Evolutionary conservation across 2,113 vertebrate genomes (phyloP), one percentile per base, ranked within the genome.

Genomic region (Brachypteracias leptosomus): DNA sequence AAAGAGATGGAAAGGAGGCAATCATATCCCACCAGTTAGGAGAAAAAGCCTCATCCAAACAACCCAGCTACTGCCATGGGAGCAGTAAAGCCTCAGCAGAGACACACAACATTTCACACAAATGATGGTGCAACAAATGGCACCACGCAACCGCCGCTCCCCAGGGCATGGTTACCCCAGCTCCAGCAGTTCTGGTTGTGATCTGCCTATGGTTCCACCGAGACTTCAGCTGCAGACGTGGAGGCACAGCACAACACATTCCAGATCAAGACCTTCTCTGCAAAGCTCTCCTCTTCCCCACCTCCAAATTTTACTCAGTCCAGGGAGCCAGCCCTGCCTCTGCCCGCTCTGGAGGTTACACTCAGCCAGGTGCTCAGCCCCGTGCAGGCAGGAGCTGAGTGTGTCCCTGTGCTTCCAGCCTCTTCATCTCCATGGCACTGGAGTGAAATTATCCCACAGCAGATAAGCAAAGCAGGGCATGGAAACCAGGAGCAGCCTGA

Each of bases 391-490:
- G 5, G 75, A 88, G 75, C 61, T 42, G 35, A 11, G 42, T 42
- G 42, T 42, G 42, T 42, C 42, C 3, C 1, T 26, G 68, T 65
- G 21, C 29, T 89, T 63, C 67, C 66, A 88, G 71, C 58, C n/a
- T 28, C 84, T 82, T 81, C 31, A 95, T 76, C 87, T 78, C 84
- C 2, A 1, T 77, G 58, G 87, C 10, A 6, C 52, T 26, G 0
- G 38, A 94, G 44, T 77, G 85, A 28, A 85, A 89, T 57, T 26
- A 87, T 78, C 70, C 84, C 1, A 0, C 18, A 36, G 84, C 87
- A 90, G 83, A 87, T 33, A 66, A 90, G 88, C 33, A 92, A 86
- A 86, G 66, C 82, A 88, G 42, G 67, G 87, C 47, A 49, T 11
- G 31, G 81, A 89, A 89, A 88, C 76, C 89, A 61, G 65, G 70